Conservation (phyloP, 1,140 invertebrate species). For the Myzus persicae region DNA sequence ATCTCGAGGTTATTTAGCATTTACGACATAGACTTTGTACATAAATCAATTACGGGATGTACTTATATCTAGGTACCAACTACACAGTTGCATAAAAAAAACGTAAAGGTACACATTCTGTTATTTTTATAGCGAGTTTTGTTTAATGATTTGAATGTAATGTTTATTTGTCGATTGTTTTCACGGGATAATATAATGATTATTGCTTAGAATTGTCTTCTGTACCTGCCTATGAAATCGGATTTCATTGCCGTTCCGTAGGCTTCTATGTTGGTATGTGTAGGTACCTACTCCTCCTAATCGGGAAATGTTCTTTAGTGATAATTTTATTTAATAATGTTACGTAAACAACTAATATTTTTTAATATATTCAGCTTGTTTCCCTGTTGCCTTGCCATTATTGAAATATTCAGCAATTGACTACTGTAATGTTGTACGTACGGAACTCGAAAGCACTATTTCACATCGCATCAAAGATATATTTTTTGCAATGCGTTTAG, state of each 20-base stretch:
- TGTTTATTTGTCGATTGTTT: conserved; percentile 6
- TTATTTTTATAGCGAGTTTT: conserved; percentile 1
- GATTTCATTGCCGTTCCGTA: neutral
- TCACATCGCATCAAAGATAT: neutral
- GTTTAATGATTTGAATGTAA: neutral
- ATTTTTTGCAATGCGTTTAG: neutral
- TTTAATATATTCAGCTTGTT: neutral
- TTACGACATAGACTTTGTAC: neutral
- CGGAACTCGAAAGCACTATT: neutral
- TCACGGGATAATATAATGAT: neutral
- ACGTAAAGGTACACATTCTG: neutral
- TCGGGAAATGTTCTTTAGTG: neutral
- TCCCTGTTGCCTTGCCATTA: neutral
- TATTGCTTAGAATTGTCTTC: neutral
- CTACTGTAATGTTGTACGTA: neutral
- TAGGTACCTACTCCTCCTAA: neutral
- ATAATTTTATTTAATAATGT: neutral
- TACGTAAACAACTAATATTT: neutral
- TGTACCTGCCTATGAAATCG: neutral
- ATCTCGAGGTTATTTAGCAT: neutral
- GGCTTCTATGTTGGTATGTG: neutral
- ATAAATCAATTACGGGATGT: neutral
- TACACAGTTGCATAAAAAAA: neutral
- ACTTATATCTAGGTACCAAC: neutral
- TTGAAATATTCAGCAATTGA: neutral